Evolutionary conservation across 2,797 vertebrate genomes (phyloP).

Genomic region (Neostethus bicornis): DNA sequence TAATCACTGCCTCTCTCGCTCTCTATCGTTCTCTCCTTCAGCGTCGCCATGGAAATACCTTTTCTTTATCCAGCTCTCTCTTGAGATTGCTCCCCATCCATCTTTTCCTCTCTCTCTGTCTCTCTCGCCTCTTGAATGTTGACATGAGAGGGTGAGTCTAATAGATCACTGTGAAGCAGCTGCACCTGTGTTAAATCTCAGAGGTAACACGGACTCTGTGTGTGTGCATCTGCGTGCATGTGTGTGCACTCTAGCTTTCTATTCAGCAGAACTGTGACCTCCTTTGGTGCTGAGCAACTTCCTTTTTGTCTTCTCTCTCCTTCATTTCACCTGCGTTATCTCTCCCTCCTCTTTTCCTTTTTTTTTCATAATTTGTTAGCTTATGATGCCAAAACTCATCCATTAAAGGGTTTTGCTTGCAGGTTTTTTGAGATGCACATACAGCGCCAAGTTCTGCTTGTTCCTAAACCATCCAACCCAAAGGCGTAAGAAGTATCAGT

Average conservation of each 20-base stretch:
- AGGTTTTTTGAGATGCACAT: slow-evolving; percentile 2
- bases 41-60: slow-evolving; percentile 62
- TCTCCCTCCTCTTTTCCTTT: slow-evolving; percentile 3
- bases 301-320: slow-evolving; percentile 28
- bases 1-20: slow-evolving; percentile 51
- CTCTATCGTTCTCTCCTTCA: slow-evolving; percentile 44
- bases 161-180: slow-evolving; percentile 77
- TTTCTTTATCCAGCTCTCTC: slow-evolving; percentile 59
- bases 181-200: slow-evolving; percentile 77
- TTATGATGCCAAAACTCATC: slow-evolving; percentile 14
- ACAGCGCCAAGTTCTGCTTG: not conserved
- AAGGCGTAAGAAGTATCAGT: slow-evolving; percentile 10
- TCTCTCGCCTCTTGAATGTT: slow-evolving; percentile 68
- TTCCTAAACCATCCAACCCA: slow-evolving; percentile 10
- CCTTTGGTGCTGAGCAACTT: slow-evolving; percentile 60
- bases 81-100: slow-evolving; percentile 65
- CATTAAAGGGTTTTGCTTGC: slow-evolving; percentile 16
- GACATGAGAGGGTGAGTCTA: slow-evolving; percentile 72
- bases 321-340: slow-evolving; percentile 31
- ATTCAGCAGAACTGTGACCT: slow-evolving; percentile 73
- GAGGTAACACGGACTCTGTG: slow-evolving; percentile 39
- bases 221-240: slow-evolving; percentile 23
- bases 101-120: slow-evolving; percentile 58
- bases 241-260: slow-evolving; percentile 48
- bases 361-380: slow-evolving; percentile 18